Percentiles rank a stretch among this genome's conserved stretches.
Evolutionary conservation across 2,797 vertebrate genomes (phyloP).

Genomic region (Sandelia bainsii): DNA sequence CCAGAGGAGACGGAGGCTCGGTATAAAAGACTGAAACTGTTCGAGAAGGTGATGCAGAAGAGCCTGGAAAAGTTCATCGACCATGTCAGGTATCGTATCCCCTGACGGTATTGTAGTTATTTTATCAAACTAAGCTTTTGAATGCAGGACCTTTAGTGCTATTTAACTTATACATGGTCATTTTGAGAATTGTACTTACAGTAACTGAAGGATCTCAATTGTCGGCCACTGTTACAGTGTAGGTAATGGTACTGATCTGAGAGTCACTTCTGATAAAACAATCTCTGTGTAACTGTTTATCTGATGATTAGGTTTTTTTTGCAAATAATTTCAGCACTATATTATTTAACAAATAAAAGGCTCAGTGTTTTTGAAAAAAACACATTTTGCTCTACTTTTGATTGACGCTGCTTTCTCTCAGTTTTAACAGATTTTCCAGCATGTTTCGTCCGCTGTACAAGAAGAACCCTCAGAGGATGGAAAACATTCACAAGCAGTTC

Average conservation of each 20-base stretch:
- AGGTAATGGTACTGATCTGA: no score
- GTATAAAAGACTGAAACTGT: slow-evolving; percentile 76
- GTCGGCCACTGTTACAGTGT: no score
- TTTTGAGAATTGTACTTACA: no score
- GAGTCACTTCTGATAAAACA: no score
- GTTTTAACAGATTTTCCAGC: slow-evolving; percentile 89
- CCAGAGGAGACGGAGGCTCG: slow-evolving; percentile 39
- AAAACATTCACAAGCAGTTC: slow-evolving; percentile 89
- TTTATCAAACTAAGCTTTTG: background rate
- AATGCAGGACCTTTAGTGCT: no score
- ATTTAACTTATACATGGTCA: no score
- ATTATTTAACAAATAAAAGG: background rate
- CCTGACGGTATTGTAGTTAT: no score
- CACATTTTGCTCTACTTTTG: background rate
- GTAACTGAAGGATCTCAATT: no score
- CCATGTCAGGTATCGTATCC: slow-evolving; percentile 69
- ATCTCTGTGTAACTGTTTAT: no score
- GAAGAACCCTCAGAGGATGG: slow-evolving; percentile 87
- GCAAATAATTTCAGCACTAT: background rate
- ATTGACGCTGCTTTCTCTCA: slow-evolving; percentile 54
- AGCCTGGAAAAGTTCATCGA: slow-evolving; percentile 80
- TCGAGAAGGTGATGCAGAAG: slow-evolving; percentile 86
- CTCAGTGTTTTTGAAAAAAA: background rate
- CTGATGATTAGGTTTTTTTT: no score
- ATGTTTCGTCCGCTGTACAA: slow-evolving; percentile 88